Percentiles rank a stretch among this genome's conserved stretches.
Conservation (phyloP, 2,113 vertebrate genomes). For the Ahaetulla prasina region DNA sequence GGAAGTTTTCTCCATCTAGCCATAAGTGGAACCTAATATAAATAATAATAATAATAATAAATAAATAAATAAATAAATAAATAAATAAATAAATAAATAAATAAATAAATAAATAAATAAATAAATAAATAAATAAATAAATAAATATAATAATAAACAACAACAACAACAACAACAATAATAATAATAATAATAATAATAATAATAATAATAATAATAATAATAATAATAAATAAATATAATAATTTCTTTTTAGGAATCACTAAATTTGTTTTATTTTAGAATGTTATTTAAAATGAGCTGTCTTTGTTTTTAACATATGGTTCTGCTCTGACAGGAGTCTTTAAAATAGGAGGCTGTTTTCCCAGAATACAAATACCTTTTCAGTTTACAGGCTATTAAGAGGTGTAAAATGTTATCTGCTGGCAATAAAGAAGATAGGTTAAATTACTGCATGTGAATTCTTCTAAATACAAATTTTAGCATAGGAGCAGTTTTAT, state of each 20-base stretch:
- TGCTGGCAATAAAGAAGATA: background rate
- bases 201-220: no score
- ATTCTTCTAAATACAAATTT: fast-evolving
- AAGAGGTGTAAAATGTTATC: fast-evolving
- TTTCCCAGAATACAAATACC: background rate
- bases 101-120: no score
- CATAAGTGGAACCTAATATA: constrained; percentile 32
- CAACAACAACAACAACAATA: no score
- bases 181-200: no score
- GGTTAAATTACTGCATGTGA: background rate
- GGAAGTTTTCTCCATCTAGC: background rate
- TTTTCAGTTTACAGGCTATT: background rate
- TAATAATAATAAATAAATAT: no score
- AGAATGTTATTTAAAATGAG: background rate
- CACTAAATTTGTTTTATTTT: background rate
- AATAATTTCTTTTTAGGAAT: background rate
- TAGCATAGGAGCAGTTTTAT: fast-evolving
- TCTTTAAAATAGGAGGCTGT: background rate
- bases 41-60: no score
- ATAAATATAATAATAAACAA: no score
- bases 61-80: no score
- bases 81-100: no score
- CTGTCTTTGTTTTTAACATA: fast-evolving
- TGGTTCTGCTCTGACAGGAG: constrained; percentile 7
- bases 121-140: no score